Base-by-base conservation (phyloP, 2,797 vertebrate species). In the Tamandua tetradactyla region DNA sequence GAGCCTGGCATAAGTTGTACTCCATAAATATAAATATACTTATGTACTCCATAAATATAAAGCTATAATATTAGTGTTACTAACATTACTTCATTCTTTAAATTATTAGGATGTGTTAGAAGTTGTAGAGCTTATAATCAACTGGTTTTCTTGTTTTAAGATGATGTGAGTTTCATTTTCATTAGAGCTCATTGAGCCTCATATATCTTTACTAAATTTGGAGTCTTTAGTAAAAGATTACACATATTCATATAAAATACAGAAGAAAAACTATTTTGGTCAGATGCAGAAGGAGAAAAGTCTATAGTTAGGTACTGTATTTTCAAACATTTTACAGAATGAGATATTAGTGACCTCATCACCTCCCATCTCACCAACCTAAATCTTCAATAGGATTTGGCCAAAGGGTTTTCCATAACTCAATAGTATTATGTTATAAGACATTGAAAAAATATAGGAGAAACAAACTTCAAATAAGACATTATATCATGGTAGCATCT, bases 221-320 rank as follows among this genome's bases (percentile, higher is more conserved):
- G 62, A 6, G 25, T 42, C 30, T 69, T 87, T 37, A 82, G 75
- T n/a, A n/a, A n/a, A n/a, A n/a, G n/a, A n/a, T n/a, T n/a, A n/a
- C 72, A 84, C 14, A 37, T 86, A 59, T 86, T 81, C 91, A 86
- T 64, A 49, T 87, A 92, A 93, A 92, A 52, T 71, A 64, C 14
- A 91, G 55, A 82, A 69, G 14, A 47, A 92, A 88, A 95, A 95
- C 49, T 89, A 62, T 86, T 86, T 93, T 93, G 83, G 94, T 90
- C 81, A 95, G 80, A 30, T 92, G 5, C 8, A 62, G 37, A 90
- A 89, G 80, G 94, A 94, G 72, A 95, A 75, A 93, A 10, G 30
- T 79, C 35, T 87, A 64, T 32, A 72, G 18, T n/a, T 47, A 88
- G 11, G 22, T 85, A 37, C 91, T 85, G 20, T 17, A 89, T 59